phyloP scores from a whole-genome alignment of 1,140 invertebrate species.

The Maniola jurtina region DNA sequence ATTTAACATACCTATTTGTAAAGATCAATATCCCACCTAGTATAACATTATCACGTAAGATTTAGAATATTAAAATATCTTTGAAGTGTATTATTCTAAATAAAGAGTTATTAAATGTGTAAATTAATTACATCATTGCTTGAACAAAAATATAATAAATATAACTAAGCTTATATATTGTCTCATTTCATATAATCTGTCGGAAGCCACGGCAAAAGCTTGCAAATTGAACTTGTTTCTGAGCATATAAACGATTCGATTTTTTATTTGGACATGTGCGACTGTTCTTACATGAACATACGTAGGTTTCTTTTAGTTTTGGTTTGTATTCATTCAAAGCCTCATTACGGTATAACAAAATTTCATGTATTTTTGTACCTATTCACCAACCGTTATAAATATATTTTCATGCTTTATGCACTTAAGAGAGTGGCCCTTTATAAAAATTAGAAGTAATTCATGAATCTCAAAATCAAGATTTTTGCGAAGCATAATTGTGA shows the following conservation, averaged over 20 bases:
- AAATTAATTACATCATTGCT: constrained; percentile 16
- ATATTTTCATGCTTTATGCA: constrained; percentile 15
- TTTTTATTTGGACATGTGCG: too few species aligned
- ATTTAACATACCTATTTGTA: constrained; percentile 45
- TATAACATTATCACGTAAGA: constrained; percentile 63
- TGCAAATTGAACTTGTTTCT: too few species aligned
- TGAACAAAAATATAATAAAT: constrained; percentile 7
- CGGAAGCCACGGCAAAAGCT: background rate
- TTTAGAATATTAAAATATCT: constrained; percentile 48
- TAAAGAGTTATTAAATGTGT: constrained; percentile 17
- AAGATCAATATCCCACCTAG: constrained; percentile 71
- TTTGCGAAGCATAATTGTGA: constrained; percentile 78
- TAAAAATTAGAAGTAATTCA: constrained; percentile 18
- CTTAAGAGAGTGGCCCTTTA: constrained; percentile 5
- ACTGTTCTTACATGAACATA: too few species aligned
- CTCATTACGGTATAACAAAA: background rate
- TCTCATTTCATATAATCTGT: background rate
- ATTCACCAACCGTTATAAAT: background rate
- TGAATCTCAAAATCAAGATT: constrained; percentile 55
- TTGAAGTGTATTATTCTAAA: constrained; percentile 28
- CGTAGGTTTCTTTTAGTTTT: too few species aligned
- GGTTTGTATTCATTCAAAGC: background rate
- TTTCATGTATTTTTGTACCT: background rate
- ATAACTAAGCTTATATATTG: background rate
- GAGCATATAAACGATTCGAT: too few species aligned